A percentile compares a stretch with the other conserved stretches of the same genome.
These are phyloP conservation scores for Petrosia ficiformis DNA, from an alignment of 37 sponge, comb jelly and placozoan genomes.

Conservation along the genomic window DNA sequence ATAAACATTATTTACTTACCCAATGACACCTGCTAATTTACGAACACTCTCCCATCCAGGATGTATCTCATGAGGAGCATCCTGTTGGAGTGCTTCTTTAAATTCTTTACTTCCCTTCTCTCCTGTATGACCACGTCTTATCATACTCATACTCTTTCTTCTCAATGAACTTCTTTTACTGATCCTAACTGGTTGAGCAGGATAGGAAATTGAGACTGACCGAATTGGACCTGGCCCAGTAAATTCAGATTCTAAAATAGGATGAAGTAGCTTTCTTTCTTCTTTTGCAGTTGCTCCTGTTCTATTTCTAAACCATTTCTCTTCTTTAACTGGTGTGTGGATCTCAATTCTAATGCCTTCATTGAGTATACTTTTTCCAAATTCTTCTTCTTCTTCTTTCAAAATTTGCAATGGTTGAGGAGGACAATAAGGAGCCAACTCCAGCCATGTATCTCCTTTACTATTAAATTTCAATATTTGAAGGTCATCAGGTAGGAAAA, in stretches of 20 bases:
- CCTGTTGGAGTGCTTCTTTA: constrained; percentile 43
- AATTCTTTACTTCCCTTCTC: constrained; percentile 53
- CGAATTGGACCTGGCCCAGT: not conserved
- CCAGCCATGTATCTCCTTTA: constrained; percentile 36
- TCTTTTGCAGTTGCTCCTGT: constrained; percentile 5
- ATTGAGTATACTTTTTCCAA: not conserved
- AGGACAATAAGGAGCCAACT: constrained; percentile 14
- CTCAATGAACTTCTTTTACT: constrained; percentile 2
- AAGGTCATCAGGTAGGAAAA: constrained; percentile 43
- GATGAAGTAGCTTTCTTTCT: not conserved
- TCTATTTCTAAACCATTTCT: not conserved
- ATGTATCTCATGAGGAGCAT: constrained; percentile 62
- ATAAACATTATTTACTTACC: constrained; percentile 42
- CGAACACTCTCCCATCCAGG: constrained; percentile 81
- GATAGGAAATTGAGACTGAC: not conserved
- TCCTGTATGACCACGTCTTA: constrained; percentile 40
- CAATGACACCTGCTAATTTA: constrained; percentile 43
- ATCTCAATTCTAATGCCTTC: not conserved
- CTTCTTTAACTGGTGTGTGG: not conserved
- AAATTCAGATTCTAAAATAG: not conserved
- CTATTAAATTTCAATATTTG: constrained; percentile 30
- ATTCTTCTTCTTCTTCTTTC: constrained; percentile 1
- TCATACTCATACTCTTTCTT: constrained; percentile 29
- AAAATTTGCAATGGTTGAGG: too few species aligned
- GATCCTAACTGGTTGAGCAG: not conserved